Conservation (phyloP, 1,140 invertebrate species). For the Zaprionus ornatus region DNA sequence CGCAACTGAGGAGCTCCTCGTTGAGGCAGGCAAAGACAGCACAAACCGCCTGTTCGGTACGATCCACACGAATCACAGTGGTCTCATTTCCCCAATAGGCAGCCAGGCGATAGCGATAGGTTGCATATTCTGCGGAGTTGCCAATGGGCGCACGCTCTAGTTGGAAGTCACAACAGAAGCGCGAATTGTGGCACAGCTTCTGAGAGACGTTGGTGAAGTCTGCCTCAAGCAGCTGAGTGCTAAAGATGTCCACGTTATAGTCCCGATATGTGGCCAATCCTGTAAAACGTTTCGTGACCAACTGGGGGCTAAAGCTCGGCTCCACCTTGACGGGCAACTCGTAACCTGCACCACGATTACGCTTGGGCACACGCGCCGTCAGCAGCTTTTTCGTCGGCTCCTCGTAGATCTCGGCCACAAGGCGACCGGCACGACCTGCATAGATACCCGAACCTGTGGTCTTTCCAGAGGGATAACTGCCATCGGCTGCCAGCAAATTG, state of each 20-base stretch:
- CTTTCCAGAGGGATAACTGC: slow-evolving; percentile 68
- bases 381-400: slow-evolving; percentile 59
- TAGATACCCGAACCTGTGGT: slow-evolving; percentile 84
- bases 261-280: slow-evolving; percentile 57
- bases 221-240: slow-evolving; percentile 32
- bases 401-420: slow-evolving; percentile 60
- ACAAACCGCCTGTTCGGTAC: slow-evolving; percentile 81
- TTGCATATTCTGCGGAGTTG: not conserved
- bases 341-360: slow-evolving; percentile 28
- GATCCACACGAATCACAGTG: slow-evolving; percentile 62
- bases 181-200: slow-evolving; percentile 42
- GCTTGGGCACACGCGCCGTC: slow-evolving; percentile 69
- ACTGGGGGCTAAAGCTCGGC: slow-evolving; percentile 35
- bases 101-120: slow-evolving; percentile 82
- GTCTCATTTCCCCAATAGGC: slow-evolving; percentile 78
- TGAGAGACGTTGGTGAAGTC: slow-evolving; percentile 30
- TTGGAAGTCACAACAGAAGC: slow-evolving; percentile 56
- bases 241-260: slow-evolving; percentile 70
- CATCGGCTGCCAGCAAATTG: slow-evolving; percentile 85
- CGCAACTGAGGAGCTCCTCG: slow-evolving; percentile 66
- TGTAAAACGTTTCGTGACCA: slow-evolving; percentile 42
- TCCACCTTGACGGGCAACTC: slow-evolving; percentile 21
- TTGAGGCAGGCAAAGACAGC: slow-evolving; percentile 82
- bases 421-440: slow-evolving; percentile 78
- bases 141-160: slow-evolving; percentile 22